phyloP scores from a whole-genome alignment of 1,140 invertebrate genomes.

The Rhopalosiphum padi region DNA sequence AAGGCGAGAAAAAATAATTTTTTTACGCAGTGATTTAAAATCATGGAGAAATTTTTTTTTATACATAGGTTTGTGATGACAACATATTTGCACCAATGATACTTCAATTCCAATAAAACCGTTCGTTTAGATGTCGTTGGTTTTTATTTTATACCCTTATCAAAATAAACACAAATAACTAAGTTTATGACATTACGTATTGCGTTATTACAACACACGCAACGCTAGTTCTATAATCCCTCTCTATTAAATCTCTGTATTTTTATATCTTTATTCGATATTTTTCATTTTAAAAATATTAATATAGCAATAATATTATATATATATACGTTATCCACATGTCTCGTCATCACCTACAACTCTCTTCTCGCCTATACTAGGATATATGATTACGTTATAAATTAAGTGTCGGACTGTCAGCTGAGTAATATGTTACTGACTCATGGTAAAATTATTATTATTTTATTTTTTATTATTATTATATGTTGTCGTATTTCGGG shows the following conservation, averaged over 20 bases:
- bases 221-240: background rate
- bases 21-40: background rate
- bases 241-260: background rate
- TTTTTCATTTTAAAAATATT: background rate
- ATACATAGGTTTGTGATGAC: background rate
- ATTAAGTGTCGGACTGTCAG: background rate
- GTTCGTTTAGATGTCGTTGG: background rate
- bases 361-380: background rate
- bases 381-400: background rate
- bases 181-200: background rate
- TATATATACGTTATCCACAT: background rate
- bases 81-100: background rate
- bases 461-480: background rate
- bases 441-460: background rate
- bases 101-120: background rate
- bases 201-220: background rate
- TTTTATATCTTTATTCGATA: background rate
- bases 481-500: background rate
- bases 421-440: background rate
- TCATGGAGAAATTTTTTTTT: background rate
- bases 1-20: background rate
- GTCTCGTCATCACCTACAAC: slow-evolving; percentile 3
- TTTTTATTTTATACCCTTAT: slow-evolving; percentile 1
- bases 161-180: background rate
- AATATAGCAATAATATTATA: background rate